Base-by-base conservation (phyloP, 92 coral and sea anemone genomes). In the Paragorgia papillata region DNA sequence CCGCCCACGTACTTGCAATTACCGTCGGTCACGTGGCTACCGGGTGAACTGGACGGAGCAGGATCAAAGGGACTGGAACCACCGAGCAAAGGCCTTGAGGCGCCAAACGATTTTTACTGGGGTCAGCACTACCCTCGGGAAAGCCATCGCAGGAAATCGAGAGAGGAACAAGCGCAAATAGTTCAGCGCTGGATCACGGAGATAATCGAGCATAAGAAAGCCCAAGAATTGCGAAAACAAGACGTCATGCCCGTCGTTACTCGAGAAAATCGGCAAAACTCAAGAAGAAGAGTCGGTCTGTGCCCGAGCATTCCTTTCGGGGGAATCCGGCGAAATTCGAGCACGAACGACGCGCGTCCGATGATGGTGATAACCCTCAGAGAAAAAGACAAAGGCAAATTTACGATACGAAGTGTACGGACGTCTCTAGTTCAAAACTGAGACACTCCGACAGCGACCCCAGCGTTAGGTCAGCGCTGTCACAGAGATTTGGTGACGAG, bases 281-380 rank as follows among this genome's bases (percentile, higher is more conserved):
- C 14, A 71, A 71, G 51, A 71, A 71, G 29, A 71, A 71, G 64
- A 71, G 78, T 34, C 78, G 78, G n/a, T 71, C 78, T 5, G 78
- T 54, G 1, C 78, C 78, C 1, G 78, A 71, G 63, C 63, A 71
- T 58, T 9, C 64, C 24, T 71, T 71, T 24, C 78, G 63, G 18
- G 64, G 78, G 27, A 54, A 31, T 7, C 46, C 8, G n/a, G 25
- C 63, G 28, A 54, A 54, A 34, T 30, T 55, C 35, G 64, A 53
- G n/a, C 49, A 39, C 24, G 50, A 53, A 54, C 63, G 64, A 2
- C 78, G 78, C 20, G 49, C 64, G 19, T 53, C 78, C 9, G 63
- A 33, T 13, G 49, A 51, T 7, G 39, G 64, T 24, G 78, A 53
- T 29, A 32, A 51, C 29, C 50, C 37, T 7, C 49, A 18, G 17